phyloP scores from a whole-genome alignment of 2,113 vertebrate species.

The Gopherus flavomarginatus region DNA sequence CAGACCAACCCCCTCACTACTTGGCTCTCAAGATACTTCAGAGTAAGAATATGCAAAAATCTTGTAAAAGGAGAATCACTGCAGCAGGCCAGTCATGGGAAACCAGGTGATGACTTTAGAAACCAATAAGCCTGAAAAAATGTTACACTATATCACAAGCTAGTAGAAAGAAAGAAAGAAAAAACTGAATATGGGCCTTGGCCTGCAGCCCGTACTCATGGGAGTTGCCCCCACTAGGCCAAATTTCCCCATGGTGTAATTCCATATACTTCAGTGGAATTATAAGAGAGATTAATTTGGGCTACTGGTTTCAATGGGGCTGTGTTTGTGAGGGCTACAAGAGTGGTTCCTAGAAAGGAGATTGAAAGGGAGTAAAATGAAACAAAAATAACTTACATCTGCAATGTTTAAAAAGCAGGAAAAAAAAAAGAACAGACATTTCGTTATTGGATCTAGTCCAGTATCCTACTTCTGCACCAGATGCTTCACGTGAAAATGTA shows the following conservation, averaged over 20 bases:
- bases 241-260: background rate
- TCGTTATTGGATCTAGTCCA: background rate
- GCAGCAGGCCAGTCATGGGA: background rate
- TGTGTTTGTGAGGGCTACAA: background rate
- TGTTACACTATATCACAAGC: background rate
- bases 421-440: slow-evolving; percentile 1
- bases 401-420: background rate
- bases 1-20: background rate
- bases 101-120: background rate
- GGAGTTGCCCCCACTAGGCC: background rate
- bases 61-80: background rate
- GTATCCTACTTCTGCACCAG: background rate
- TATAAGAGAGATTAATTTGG: background rate
- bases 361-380: background rate
- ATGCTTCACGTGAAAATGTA: background rate
- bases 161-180: background rate
- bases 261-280: background rate
- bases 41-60: background rate
- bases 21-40: slow-evolving; percentile 11
- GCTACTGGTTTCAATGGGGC: background rate
- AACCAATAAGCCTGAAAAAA: background rate
- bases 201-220: background rate
- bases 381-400: slow-evolving; percentile 10
- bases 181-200: slow-evolving; percentile 8
- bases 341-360: background rate